Evolutionary conservation across 1,140 invertebrate genomes (phyloP).

Genomic region (Araneus ventricosus): DNA sequence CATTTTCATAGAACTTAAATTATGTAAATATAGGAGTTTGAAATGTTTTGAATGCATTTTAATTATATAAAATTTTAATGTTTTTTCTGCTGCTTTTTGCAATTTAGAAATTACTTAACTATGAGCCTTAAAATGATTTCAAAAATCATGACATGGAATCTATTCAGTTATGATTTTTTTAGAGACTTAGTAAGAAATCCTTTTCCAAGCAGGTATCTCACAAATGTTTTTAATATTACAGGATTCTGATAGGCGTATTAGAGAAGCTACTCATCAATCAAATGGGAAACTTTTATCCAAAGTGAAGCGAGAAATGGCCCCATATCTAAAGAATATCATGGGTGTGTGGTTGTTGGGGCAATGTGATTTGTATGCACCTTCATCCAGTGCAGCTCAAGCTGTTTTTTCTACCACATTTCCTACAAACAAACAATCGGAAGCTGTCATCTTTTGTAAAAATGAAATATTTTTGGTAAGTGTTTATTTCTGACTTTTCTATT

Average conservation of each 20-base stretch:
- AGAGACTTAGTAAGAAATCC: not conserved
- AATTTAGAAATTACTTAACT: no score
- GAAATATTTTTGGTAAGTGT: slow-evolving; percentile 85
- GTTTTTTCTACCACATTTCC: slow-evolving; percentile 88
- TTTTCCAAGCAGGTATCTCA: not conserved
- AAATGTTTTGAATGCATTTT: no score
- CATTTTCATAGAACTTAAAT: no score
- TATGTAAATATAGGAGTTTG: no score
- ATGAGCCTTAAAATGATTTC: no score
- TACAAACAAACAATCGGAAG: slow-evolving; percentile 85
- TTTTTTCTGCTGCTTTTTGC: no score
- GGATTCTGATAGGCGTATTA: slow-evolving; percentile 89
- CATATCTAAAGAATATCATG: slow-evolving; percentile 87
- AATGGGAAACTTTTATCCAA: slow-evolving; percentile 85
- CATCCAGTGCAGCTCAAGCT: slow-evolving; percentile 86
- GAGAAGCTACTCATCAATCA: slow-evolving; percentile 84
- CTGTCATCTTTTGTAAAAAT: slow-evolving; percentile 87
- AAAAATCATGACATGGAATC: no score
- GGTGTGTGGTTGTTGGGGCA: slow-evolving; percentile 87
- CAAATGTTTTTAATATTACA: slow-evolving; percentile 68
- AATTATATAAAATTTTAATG: no score
- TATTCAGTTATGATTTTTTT: not conserved
- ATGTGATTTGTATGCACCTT: slow-evolving; percentile 90
- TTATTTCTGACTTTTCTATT: not conserved
- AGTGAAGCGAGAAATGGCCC: slow-evolving; percentile 87